Percentiles rank a stretch among this genome's conserved stretches.
Evolutionary conservation across 2,113 vertebrate species (phyloP).

Genomic region (Calidris pygmaea): DNA sequence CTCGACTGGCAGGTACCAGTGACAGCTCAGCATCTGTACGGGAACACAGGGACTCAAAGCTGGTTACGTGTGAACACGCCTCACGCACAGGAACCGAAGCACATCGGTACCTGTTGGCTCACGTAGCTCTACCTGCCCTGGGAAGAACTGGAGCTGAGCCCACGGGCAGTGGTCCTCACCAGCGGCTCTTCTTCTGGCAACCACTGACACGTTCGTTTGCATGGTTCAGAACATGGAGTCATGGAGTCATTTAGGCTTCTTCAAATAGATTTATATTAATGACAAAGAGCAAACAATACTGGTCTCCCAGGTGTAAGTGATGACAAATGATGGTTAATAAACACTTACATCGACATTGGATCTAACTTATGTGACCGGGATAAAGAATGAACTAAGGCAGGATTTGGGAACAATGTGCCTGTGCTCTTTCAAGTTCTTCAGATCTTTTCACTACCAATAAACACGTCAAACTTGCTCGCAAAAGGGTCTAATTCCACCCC

Average conservation of each 20-base stretch:
- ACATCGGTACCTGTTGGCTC: neutral
- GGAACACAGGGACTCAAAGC: neutral
- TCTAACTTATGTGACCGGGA: neutral
- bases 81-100: neutral
- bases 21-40: rapidly evolving
- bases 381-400: neutral
- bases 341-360: neutral
- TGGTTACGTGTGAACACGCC: too few relatives aligned
- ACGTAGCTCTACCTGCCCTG: neutral
- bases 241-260: neutral
- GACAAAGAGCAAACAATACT: neutral
- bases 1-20: rapidly evolving
- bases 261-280: neutral
- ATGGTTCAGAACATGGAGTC: neutral
- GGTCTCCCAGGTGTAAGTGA: neutral
- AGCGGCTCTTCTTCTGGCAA: neutral
- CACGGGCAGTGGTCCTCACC: neutral
- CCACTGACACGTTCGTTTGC: neutral
- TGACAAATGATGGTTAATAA: neutral
- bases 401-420: neutral
- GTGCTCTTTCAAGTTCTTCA: neutral
- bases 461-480: neutral
- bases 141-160: neutral
- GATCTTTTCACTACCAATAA: neutral
- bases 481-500: neutral